Evolutionary conservation across 1,140 invertebrate genomes (phyloP), one percentile per base, ranked within the genome.

Genomic region (Drosophila neocordata): DNA sequence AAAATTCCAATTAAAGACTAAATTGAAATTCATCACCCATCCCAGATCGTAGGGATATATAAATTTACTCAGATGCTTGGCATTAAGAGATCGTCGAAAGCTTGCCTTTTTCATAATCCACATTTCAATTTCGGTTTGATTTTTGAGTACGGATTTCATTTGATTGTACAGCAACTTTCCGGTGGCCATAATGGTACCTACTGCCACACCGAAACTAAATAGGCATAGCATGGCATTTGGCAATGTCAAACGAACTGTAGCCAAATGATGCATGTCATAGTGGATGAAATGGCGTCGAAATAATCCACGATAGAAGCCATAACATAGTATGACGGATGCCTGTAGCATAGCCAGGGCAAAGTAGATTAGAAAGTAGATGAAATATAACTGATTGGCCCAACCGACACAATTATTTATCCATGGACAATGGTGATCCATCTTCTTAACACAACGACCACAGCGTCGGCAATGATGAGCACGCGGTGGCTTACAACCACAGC

Each of bases 351-450:
- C 98, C 53, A 95, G 90, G 1, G 98, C 96, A 44, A 97, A 97
- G 91, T 95, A 98, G 5, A 96, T 93, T 0, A 99, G 93, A 92
- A 99, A 99, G 65, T 94, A 93, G 1, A 95, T 94, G 90, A 99
- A 99, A 92, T 97, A 96, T 1, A 94, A 94, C 73, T 98, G 97
- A 92, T 98, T 98, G 12, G 92, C 92, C 93, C 97, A 96, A 4
- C 97, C 97, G 79, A 97, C 96, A 90, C 97, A 98, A 53, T 64
- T 65, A 69, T 91, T 91, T 60, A 91, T 90, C 87, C 89, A 92
- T 0, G 97, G 97, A 92, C 97, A 98, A 92, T 98, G 97, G 92
- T 98, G 97, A 92, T 99, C 98, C 97, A 99, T 99, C 93, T 99
- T 99, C 90, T 97, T 94, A 0, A 99, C 95, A 93, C 98, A 99